Evolutionary conservation across 2,888 invertebrate genomes (phyloP), one percentile per base, ranked within the genome.

Genomic region (Cyclophora albipunctata): DNA sequence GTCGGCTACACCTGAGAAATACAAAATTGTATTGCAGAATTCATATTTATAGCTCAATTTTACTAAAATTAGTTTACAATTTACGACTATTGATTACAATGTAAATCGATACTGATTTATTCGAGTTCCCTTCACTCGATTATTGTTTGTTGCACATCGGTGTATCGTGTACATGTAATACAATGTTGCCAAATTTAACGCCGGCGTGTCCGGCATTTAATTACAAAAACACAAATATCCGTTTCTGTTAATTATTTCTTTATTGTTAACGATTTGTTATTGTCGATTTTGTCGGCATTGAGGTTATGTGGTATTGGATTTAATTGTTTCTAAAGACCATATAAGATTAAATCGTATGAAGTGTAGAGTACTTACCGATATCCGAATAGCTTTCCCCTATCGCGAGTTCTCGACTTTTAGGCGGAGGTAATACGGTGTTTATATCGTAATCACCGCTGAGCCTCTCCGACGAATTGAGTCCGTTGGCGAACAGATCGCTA

Each of bases 351-450:
- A 20, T 20, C 20, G 20, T 20, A 20, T 20, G 20, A 20, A 20
- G 20, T 20, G 20, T 20, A 2, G 20, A 20, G 20, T 20, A 66
- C 78, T 79, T 64, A 89, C 89, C 89, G 51, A 90, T 87, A 75
- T 89, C 89, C 3, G 89, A 88, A 66, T 89, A 89, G 66, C 89
- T 89, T 63, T 90, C 89, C 44, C 89, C 89, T 49, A 90, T 89
- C 3, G 89, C 89, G n/a, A 89, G 64, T 64, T 90, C 89, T 46
- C 89, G 67, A 53, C 73, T 86, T 61, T 89, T 89, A 3, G 89
- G 89, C 49, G 89, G 88, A 6, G 89, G 89, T 54, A 90, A 66
- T 2, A 89, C 88, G 6, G 75, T 81, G 58, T 87, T 85, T 45
- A 88, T 87, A 55, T 89, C 89, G 58, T 89, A 89, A 63, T 89